Percentiles rank a stretch among this genome's conserved stretches.
Evolutionary conservation across 2,797 vertebrate species (phyloP).

Genomic region (Spheniscus humboldti): DNA sequence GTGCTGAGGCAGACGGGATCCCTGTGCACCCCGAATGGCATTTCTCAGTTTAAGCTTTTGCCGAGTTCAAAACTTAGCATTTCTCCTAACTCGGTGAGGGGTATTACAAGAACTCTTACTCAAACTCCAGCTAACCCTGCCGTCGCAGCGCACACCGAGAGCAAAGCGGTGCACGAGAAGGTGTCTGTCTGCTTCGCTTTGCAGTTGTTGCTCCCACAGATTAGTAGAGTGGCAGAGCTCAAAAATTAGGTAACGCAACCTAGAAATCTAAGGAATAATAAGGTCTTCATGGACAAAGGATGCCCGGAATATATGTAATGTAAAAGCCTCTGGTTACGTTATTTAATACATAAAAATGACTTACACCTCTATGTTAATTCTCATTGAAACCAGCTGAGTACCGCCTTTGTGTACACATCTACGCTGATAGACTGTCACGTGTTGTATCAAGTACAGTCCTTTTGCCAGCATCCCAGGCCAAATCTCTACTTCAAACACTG

Average conservation of each 20-base stretch:
- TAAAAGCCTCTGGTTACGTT: neutral
- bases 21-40: neutral
- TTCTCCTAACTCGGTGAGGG: neutral
- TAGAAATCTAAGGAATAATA: neutral
- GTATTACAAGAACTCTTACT: neutral
- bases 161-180: accelerated
- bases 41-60: neutral
- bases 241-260: neutral
- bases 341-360: constrained; percentile 25
- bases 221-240: neutral
- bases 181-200: accelerated
- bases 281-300: neutral
- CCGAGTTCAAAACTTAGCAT: neutral
- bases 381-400: constrained; percentile 6
- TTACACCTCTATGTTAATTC: constrained; percentile 7
- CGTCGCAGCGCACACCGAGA: accelerated
- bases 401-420: neutral
- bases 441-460: neutral
- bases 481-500: neutral
- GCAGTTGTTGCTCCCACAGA: accelerated
- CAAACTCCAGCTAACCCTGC: neutral
- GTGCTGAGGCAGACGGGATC: neutral
- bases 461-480: neutral
- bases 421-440: neutral
- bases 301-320: neutral